phyloP scores from a whole-genome alignment of 2,888 invertebrate genomes.

The Diploptera punctata region DNA sequence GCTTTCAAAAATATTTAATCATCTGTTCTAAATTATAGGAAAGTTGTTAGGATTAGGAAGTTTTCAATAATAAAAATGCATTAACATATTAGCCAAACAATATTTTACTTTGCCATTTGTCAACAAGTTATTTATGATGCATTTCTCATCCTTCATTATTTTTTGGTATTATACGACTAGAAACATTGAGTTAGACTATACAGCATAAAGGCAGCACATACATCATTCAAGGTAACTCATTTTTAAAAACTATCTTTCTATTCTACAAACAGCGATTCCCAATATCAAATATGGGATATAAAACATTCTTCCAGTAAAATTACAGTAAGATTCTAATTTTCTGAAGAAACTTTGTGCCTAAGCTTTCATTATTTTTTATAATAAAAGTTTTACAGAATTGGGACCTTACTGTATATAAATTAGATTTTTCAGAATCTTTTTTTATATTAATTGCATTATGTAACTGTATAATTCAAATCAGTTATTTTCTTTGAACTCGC shows the following conservation, averaged over 20 bases:
- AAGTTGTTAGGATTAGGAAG: neutral
- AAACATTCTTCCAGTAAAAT: no score
- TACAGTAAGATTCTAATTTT: no score
- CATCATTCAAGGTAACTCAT: slow-evolving; percentile 9
- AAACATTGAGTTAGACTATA: slow-evolving; percentile 34
- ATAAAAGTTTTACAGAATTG: no score
- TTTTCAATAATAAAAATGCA: neutral
- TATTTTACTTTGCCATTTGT: slow-evolving; percentile 24
- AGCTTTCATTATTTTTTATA: no score
- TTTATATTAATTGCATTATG: no score
- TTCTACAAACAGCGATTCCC: neutral
- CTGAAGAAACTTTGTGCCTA: no score
- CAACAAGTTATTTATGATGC: slow-evolving; percentile 12
- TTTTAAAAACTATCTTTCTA: slow-evolving; percentile 15
- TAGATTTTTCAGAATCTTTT: no score
- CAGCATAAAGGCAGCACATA: slow-evolving; percentile 13
- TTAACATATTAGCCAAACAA: slow-evolving; percentile 18
- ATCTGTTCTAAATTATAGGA: neutral
- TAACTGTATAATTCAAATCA: no score
- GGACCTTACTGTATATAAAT: no score
- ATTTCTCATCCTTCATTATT: neutral
- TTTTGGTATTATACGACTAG: slow-evolving; percentile 35
- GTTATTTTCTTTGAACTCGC: no score
- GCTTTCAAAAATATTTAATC: no score
- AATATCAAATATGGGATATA: neutral